Evolutionary conservation across 2,113 vertebrate genomes (phyloP).

Genomic region (Corythoichthys intestinalis): DNA sequence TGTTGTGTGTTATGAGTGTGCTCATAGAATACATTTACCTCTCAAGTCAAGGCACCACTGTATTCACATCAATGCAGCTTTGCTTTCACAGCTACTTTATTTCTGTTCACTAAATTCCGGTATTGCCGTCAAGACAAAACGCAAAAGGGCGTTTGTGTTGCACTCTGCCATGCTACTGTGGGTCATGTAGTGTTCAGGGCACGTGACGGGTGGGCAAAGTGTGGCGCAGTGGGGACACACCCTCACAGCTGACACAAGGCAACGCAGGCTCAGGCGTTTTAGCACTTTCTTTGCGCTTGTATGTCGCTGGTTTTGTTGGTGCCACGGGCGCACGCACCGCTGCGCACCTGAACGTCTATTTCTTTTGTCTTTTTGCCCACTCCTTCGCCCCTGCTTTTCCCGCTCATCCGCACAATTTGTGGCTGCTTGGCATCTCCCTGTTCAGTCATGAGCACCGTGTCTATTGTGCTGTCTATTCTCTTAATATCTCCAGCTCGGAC

Average conservation of each 20-base stretch:
- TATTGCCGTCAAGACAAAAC: conserved; percentile 42
- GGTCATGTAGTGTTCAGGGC: conserved; percentile 9
- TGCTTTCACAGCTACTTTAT: not conserved
- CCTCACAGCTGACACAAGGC: conserved; percentile 71
- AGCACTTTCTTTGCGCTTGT: conserved; percentile 61
- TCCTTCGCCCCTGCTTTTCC: conserved; percentile 16
- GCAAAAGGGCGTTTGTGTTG: conserved; percentile 75
- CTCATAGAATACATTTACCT: not conserved
- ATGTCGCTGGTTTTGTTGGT: conserved; percentile 14
- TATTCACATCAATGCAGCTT: conserved; percentile 11
- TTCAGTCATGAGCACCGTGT: conserved; percentile 73
- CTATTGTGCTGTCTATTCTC: conserved; percentile 72
- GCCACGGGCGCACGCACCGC: conserved; percentile 14
- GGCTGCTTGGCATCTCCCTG: conserved; percentile 62
- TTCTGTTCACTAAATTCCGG: not conserved
- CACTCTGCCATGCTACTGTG: conserved; percentile 69
- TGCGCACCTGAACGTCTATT: conserved; percentile 40
- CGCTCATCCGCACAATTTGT: conserved; percentile 48
- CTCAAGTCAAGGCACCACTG: conserved; percentile 1
- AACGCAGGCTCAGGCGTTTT: conserved; percentile 26
- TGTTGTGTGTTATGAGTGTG: no score
- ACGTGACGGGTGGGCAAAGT: not conserved
- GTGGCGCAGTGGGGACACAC: not conserved
- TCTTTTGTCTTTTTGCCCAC: conserved; percentile 34
- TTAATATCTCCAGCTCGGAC: conserved; percentile 81